A percentile compares a stretch with the other conserved stretches of the same genome.
These are phyloP conservation scores for Diplodus puntazzo DNA, from an alignment of 2,797 vertebrate species.

Conservation along the genomic window DNA sequence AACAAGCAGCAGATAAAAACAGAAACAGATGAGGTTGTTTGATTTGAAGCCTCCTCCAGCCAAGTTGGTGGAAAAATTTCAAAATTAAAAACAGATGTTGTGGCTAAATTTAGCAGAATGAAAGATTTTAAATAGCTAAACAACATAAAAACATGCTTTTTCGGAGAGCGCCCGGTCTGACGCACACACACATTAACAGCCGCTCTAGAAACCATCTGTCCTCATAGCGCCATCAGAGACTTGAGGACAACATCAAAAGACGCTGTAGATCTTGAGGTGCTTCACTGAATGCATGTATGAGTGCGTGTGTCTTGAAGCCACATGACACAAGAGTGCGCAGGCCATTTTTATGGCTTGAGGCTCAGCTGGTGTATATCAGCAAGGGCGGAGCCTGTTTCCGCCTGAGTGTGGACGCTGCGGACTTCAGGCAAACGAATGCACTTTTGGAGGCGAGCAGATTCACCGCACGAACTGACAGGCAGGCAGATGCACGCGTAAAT, in stretches of 20 bases:
- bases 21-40: slow-evolving; percentile 25
- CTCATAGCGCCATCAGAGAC: slow-evolving; percentile 61
- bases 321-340: slow-evolving; percentile 31
- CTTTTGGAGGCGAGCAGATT: slow-evolving; percentile 20
- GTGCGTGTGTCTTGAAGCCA: slow-evolving; percentile 17
- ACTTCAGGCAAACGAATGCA: slow-evolving; percentile 42
- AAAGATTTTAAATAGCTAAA: slow-evolving; percentile 23
- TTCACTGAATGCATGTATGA: slow-evolving; percentile 26
- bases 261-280: slow-evolving; percentile 48
- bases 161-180: slow-evolving; percentile 17
- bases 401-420: neutral
- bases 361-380: slow-evolving; percentile 60
- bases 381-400: slow-evolving; percentile 29
- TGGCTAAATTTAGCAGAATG: slow-evolving; percentile 38
- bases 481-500: slow-evolving; percentile 2
- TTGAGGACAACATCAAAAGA: slow-evolving; percentile 68
- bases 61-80: neutral
- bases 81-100: slow-evolving; percentile 49
- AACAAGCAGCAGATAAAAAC: slow-evolving; percentile 23
- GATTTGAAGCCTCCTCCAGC: slow-evolving; percentile 20
- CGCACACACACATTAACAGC: slow-evolving; percentile 17
- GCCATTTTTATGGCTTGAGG: slow-evolving; percentile 53
- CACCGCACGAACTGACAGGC: slow-evolving; percentile 20
- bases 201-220: slow-evolving; percentile 69
- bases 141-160: slow-evolving; percentile 30